A percentile compares a stretch with the other conserved stretches of the same genome.
Evolutionary conservation across 1,140 invertebrate genomes (phyloP).

Genomic region (Helicoverpa zea): DNA sequence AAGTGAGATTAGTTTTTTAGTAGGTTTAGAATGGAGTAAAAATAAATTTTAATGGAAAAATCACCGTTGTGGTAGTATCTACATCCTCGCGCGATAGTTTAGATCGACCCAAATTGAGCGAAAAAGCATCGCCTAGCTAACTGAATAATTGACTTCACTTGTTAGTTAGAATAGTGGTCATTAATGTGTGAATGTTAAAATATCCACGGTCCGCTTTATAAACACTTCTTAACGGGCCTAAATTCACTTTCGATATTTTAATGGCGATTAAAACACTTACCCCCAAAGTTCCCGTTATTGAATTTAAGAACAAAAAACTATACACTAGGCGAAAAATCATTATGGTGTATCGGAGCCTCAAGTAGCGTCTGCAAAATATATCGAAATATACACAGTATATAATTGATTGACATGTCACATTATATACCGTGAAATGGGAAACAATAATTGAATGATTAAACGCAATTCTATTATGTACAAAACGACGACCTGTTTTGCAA

Average conservation of each 20-base stretch:
- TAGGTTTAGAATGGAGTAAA: no score
- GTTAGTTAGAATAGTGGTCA: no score
- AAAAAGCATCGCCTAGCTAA: no score
- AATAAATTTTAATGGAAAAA: no score
- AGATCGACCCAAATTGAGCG: no score
- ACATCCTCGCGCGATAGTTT: no score
- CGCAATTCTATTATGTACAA: conserved; percentile 36
- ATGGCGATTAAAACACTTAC: conserved; percentile 28
- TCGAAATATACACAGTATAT: conserved; percentile 42
- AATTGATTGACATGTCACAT: conserved; percentile 38
- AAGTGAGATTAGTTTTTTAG: no score
- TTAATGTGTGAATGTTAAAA: no score
- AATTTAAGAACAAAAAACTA: conserved; percentile 39
- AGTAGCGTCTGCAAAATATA: conserved; percentile 40
- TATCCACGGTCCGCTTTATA: no score
- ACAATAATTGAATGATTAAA: conserved; percentile 44
- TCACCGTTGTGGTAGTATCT: no score
- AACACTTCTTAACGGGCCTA: not conserved
- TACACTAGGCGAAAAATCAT: conserved; percentile 39
- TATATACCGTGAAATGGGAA: conserved; percentile 37
- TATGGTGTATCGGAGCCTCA: conserved; percentile 17
- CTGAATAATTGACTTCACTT: no score
- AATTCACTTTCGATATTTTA: not conserved
- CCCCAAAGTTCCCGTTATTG: not conserved
- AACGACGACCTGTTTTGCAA: conserved; percentile 31